Evolutionary conservation across 2,113 vertebrate genomes (phyloP).

Genomic region (Tursiops truncatus): DNA sequence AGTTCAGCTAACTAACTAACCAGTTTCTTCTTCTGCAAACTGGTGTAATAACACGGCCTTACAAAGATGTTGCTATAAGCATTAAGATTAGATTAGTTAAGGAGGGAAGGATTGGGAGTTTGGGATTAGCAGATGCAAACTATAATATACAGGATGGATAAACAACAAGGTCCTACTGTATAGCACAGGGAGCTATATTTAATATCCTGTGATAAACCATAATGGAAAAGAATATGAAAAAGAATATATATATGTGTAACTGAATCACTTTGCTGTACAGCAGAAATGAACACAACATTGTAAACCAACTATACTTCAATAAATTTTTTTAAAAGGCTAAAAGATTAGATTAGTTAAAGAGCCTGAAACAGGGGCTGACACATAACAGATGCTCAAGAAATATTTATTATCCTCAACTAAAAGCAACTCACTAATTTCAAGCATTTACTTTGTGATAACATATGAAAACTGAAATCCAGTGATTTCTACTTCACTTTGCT

Average conservation of each 20-base stretch:
- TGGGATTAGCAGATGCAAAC: not conserved
- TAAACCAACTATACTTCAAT: not conserved
- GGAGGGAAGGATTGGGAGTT: not conserved
- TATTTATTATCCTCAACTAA: not conserved
- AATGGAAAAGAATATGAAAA: not conserved
- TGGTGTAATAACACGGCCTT: not conserved
- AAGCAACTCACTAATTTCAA: not conserved
- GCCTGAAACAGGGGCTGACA: not conserved
- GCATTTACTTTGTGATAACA: not conserved
- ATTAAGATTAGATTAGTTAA: not conserved
- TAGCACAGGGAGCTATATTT: not conserved
- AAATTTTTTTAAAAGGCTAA: too few relatives aligned
- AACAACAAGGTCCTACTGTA: not conserved
- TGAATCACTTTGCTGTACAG: not conserved
- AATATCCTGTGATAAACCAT: not conserved
- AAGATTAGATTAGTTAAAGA: not conserved
- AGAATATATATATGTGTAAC: not conserved
- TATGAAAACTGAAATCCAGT: not conserved
- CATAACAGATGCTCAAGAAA: slow-evolving; percentile 4
- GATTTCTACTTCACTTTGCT: not conserved
- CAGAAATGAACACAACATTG: not conserved
- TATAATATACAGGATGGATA: not conserved
- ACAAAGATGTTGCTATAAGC: slow-evolving; percentile 4
- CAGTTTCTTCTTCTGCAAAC: not conserved
- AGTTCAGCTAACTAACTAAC: not conserved